Evolutionary conservation across 23 tunicate genomes (phyloP).

Genomic region (Botrylloides violaceus): DNA sequence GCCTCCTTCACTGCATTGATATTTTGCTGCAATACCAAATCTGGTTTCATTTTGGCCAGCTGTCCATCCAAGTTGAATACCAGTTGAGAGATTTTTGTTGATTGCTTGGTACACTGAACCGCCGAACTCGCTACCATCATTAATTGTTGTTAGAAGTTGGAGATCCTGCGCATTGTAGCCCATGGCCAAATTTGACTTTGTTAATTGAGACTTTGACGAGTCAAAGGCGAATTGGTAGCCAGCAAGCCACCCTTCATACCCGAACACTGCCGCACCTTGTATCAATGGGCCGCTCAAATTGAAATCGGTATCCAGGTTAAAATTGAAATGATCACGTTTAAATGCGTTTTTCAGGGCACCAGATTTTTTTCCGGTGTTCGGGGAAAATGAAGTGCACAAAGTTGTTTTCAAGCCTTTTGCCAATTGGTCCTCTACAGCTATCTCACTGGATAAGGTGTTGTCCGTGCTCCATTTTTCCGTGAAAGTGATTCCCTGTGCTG

Average conservation of each 20-base stretch:
- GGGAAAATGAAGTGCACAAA: conserved; percentile 74
- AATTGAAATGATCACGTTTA: conserved; percentile 79
- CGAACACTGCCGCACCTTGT: conserved; percentile 71
- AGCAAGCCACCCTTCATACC: conserved; percentile 93
- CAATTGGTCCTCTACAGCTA: conserved; percentile 85
- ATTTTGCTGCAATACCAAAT: conserved; percentile 80
- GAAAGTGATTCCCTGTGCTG: conserved; percentile 59
- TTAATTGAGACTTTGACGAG: conserved; percentile 52
- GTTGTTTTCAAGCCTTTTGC: conserved; percentile 60
- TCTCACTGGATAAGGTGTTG: conserved; percentile 59
- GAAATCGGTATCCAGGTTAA: conserved; percentile 75
- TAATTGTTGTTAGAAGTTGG: conserved; percentile 69
- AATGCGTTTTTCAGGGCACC: conserved; percentile 71
- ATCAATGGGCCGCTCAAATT: conserved; percentile 73
- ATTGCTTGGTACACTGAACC: conserved; percentile 61
- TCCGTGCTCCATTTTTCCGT: conserved; percentile 97
- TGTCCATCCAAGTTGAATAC: conserved; percentile 70
- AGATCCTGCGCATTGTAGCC: conserved; percentile 81
- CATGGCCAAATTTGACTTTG: conserved; percentile 81
- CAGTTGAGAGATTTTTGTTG: conserved; percentile 34
- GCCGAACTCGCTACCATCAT: conserved; percentile 60
- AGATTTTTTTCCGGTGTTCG: conserved; percentile 81
- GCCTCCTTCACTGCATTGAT: conserved; percentile 41
- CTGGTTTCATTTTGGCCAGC: conserved; percentile 55
- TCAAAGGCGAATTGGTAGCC: conserved; percentile 94